phyloP scores from a whole-genome alignment of 2,888 invertebrate genomes.

The Rotaria magnacalcarata region DNA sequence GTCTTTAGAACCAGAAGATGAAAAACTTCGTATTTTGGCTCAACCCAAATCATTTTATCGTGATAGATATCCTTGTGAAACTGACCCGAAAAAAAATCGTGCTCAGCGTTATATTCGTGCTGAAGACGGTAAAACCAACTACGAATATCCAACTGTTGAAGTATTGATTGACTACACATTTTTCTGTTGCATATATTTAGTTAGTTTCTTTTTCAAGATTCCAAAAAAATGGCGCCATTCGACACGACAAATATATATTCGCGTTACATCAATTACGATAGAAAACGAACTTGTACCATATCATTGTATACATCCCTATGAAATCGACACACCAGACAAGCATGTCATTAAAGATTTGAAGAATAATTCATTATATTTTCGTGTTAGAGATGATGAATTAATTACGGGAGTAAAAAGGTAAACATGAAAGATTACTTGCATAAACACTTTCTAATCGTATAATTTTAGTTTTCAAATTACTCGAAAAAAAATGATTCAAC shows the following conservation, averaged over 20 bases:
- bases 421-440: neutral
- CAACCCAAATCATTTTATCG: neutral
- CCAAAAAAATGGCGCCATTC: neutral
- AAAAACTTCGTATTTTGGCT: neutral
- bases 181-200: no score
- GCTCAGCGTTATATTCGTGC: neutral
- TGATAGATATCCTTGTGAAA: neutral
- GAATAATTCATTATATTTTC: neutral
- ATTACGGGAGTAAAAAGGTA: neutral
- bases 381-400: neutral
- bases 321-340: neutral
- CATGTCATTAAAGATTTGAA: neutral
- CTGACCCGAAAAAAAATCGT: neutral
- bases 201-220: neutral
- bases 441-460: no score
- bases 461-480: neutral
- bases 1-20: neutral
- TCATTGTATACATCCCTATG: slow-evolving; percentile 2
- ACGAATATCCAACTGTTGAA: neutral
- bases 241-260: neutral
- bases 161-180: neutral
- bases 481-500: neutral
- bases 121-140: neutral
- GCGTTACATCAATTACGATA: neutral
- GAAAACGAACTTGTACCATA: neutral